phyloP scores from a whole-genome alignment of 2,888 invertebrate species.

The Leucoptera coffeella region DNA sequence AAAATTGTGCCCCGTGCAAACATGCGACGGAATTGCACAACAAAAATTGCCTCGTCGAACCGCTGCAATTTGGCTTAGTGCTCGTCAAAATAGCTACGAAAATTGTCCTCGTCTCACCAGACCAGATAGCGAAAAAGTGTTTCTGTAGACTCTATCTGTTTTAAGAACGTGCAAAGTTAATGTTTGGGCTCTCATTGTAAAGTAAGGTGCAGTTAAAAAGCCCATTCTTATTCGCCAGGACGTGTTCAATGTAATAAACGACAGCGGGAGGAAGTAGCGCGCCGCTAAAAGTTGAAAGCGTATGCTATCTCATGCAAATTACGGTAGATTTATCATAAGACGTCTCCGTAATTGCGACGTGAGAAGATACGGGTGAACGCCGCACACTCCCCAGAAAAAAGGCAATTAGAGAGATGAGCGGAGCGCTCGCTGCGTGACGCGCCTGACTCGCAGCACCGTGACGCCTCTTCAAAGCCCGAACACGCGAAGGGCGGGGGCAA shows the following conservation, averaged over 20 bases:
- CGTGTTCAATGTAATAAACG: constrained; percentile 49
- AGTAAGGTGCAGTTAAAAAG: too few relatives aligned
- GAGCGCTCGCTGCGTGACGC: constrained; percentile 9
- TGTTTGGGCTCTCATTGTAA: too few relatives aligned
- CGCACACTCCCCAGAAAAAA: constrained; percentile 46
- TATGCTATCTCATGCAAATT: constrained; percentile 55
- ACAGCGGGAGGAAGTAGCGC: constrained; percentile 36
- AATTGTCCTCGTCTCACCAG: too few relatives aligned
- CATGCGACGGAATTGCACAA: constrained; percentile 2
- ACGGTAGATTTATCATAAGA: constrained; percentile 53
- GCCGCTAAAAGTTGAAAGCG: constrained; percentile 50
- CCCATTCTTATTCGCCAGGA: constrained; percentile 48
- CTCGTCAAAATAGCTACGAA: too few relatives aligned
- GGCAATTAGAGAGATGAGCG: constrained; percentile 45
- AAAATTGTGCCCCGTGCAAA: constrained; percentile 27
- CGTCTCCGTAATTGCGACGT: constrained; percentile 52
- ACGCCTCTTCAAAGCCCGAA: constrained; percentile 28
- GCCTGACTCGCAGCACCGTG: constrained; percentile 15
- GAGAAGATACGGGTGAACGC: constrained; percentile 45
- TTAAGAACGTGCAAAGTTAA: too few relatives aligned
- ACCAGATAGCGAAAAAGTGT: too few relatives aligned
- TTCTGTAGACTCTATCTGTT: too few relatives aligned
- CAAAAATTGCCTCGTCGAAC: constrained; percentile 3
- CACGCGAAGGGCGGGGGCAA: constrained; percentile 52
- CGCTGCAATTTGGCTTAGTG: constrained; percentile 11